phyloP scores from a whole-genome alignment of 2,113 vertebrate species.

The Dinomys branickii region DNA sequence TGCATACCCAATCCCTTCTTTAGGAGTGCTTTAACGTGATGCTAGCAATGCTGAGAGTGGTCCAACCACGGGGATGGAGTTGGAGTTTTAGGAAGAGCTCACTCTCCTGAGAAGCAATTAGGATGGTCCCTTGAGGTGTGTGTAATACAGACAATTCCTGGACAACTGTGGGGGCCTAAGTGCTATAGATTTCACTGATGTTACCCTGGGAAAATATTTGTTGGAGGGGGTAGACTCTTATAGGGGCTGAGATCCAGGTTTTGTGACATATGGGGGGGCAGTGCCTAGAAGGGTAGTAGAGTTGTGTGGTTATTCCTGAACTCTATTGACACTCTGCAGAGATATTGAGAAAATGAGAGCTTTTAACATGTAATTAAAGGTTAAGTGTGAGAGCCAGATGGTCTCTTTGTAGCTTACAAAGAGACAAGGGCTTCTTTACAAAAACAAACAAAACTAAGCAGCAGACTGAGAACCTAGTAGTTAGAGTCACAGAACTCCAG shows the following conservation, averaged over 20 bases:
- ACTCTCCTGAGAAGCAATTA: background rate
- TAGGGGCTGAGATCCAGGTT: background rate
- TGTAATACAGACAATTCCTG: background rate
- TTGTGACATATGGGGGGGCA: accelerated
- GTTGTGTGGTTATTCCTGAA: background rate
- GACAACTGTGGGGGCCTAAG: background rate
- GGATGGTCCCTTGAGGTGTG: background rate
- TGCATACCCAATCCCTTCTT: background rate
- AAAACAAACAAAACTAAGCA: slow-evolving; percentile 59
- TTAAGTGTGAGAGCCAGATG: slow-evolving; percentile 50
- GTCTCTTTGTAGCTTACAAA: slow-evolving; percentile 24
- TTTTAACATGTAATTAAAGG: slow-evolving; percentile 50
- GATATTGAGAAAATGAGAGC: slow-evolving; percentile 32
- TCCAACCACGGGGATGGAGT: background rate
- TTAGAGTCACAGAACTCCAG: background rate
- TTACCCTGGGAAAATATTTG: background rate
- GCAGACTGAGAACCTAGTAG: background rate
- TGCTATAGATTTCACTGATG: background rate
- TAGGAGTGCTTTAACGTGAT: background rate
- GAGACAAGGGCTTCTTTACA: slow-evolving; percentile 46
- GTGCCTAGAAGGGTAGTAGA: background rate
- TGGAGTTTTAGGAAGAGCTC: background rate
- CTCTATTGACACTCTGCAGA: background rate
- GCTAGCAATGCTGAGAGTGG: background rate
- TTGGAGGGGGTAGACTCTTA: background rate